A percentile compares a stretch with the other conserved stretches of the same genome.
Conservation (phyloP, 2,797 vertebrate species). For the Rhinogobio ventralis region DNA sequence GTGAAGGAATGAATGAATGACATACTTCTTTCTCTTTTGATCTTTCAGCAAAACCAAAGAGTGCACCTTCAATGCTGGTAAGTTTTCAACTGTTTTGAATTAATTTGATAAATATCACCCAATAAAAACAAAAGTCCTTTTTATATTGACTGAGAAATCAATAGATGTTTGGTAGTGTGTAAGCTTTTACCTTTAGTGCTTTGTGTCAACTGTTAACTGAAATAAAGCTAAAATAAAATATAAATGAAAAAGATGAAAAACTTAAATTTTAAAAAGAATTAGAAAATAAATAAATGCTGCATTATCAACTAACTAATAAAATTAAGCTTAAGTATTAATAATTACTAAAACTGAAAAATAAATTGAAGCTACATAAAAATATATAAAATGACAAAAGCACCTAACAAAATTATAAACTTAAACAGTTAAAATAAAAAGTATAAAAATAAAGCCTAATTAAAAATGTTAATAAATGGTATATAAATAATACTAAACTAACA, state of each 20-base stretch:
- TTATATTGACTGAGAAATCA: neutral
- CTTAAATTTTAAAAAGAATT: neutral
- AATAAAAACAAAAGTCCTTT: conserved; percentile 5
- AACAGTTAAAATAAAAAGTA: too few relatives aligned
- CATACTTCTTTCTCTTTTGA: conserved; percentile 44
- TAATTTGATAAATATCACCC: neutral
- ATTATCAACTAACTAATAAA: neutral
- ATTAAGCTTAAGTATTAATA: neutral
- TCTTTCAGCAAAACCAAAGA: conserved; percentile 90
- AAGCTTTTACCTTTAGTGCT: neutral
- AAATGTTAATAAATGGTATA: neutral
- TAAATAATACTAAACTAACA: neutral
- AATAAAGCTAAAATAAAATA: neutral
- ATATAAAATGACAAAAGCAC: neutral
- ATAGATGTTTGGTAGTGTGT: neutral
- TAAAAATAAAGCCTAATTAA: neutral
- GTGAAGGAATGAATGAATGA: neutral
- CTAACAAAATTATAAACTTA: too few relatives aligned
- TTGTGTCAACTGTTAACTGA: neutral
- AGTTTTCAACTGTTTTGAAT: conserved; percentile 57
- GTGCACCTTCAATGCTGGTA: conserved; percentile 86
- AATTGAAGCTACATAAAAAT: neutral
- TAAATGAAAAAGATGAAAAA: neutral
- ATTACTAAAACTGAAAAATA: neutral
- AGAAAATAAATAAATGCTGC: neutral